These are phyloP conservation scores for Ooceraea biroi DNA, from an alignment of 1,140 invertebrate genomes.

Conservation along the genomic window DNA sequence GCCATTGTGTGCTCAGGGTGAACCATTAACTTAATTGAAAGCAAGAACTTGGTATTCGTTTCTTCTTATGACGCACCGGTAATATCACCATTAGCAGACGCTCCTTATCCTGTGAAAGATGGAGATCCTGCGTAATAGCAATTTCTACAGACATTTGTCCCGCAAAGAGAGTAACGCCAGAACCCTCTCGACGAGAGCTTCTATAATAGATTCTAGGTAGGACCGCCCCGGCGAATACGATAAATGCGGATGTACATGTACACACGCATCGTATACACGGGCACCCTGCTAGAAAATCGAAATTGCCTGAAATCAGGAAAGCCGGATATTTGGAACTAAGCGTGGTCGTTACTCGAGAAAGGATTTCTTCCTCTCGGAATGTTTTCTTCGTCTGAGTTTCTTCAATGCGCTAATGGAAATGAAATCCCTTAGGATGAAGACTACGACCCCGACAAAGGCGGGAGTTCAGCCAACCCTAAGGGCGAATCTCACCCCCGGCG, in stretches of 20 bases:
- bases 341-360: slow-evolving; percentile 9
- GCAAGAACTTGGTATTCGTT: slow-evolving; percentile 52
- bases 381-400: slow-evolving; percentile 69
- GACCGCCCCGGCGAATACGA: not conserved
- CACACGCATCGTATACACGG: no score
- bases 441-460: slow-evolving; percentile 72
- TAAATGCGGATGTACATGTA: no score
- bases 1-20: slow-evolving; percentile 21
- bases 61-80: slow-evolving; percentile 57
- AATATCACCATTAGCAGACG: slow-evolving; percentile 67
- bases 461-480: slow-evolving; percentile 72
- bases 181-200: not conserved
- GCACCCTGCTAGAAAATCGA: not conserved
- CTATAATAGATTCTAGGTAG: slow-evolving; percentile 10
- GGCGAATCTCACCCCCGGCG: slow-evolving; percentile 72
- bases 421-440: slow-evolving; percentile 78
- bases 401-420: slow-evolving; percentile 79
- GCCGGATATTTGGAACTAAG: not conserved
- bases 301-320: not conserved
- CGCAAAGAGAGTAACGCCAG: not conserved
- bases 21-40: slow-evolving; percentile 56
- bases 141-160: slow-evolving; percentile 32
- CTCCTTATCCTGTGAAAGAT: slow-evolving; percentile 49
- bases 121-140: slow-evolving; percentile 24
- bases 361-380: slow-evolving; percentile 33